A percentile compares a stretch with the other conserved stretches of the same genome.
Evolutionary conservation across 2,888 invertebrate genomes (phyloP).

Genomic region (Gymnosoma rotundatum): DNA sequence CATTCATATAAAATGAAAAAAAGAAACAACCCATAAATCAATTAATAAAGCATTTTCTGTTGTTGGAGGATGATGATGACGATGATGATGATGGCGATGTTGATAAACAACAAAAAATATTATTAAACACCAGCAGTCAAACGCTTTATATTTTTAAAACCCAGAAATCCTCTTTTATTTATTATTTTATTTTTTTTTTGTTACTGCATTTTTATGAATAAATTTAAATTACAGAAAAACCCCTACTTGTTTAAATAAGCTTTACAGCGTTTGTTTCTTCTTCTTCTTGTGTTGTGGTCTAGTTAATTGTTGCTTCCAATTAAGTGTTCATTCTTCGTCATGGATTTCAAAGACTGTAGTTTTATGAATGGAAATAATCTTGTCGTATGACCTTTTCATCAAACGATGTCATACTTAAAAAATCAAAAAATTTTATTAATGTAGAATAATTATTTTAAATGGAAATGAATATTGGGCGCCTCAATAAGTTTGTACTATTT

Average conservation of each 20-base stretch:
- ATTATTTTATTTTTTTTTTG: constrained; percentile 1
- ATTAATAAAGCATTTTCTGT: constrained; percentile 64
- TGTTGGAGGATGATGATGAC: constrained; percentile 16
- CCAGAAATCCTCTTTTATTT: constrained; percentile 1
- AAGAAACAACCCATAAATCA: constrained; percentile 53
- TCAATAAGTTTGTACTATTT: no score
- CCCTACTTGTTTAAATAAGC: not conserved
- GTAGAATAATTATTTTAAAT: no score
- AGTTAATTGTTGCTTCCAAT: no score
- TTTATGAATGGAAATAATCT: not conserved
- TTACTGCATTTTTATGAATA: constrained; percentile 14
- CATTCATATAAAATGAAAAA: constrained; percentile 23
- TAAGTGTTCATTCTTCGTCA: no score
- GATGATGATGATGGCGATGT: no score
- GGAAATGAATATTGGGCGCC: no score
- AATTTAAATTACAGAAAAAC: constrained; percentile 36
- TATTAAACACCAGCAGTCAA: constrained; percentile 8
- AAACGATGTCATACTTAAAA: no score
- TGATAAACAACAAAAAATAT: not conserved
- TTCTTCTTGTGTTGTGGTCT: not conserved
- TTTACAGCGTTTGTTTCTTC: not conserved
- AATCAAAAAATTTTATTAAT: no score
- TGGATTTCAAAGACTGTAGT: not conserved
- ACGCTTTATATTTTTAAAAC: not conserved
- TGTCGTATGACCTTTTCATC: not conserved